A percentile compares a stretch with the other conserved stretches of the same genome.
phyloP scores from a whole-genome alignment of 2,888 invertebrate species.

The Dolichopus griseipennis region DNA sequence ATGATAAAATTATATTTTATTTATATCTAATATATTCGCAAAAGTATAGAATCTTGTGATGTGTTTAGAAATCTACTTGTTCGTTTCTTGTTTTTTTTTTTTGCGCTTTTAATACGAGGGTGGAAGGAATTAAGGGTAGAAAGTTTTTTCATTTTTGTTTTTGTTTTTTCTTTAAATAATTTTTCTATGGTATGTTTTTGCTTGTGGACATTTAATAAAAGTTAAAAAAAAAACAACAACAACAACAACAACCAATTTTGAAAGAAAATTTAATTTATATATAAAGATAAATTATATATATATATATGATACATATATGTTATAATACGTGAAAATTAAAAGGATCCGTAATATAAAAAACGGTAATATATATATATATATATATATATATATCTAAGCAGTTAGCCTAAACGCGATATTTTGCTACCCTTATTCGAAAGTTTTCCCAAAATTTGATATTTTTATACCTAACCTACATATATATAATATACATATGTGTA shows the following conservation, averaged over 20 bases:
- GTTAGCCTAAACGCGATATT: no score
- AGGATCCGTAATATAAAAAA: no score
- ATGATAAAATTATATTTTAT: not conserved
- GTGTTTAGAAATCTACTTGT: not conserved
- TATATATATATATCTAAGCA: not conserved
- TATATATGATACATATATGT: not conserved
- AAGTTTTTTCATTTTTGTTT: no score
- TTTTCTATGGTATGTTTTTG: not conserved
- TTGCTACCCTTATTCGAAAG: no score
- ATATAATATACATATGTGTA: not conserved
- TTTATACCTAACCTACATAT: no score
- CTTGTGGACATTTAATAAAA: constrained; percentile 6
- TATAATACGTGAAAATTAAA: no score
- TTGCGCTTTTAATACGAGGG: not conserved
- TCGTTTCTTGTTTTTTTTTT: not conserved
- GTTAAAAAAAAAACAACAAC: not conserved
- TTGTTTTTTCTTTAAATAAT: not conserved
- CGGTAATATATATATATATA: no score
- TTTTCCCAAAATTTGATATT: no score
- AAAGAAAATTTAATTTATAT: not conserved
- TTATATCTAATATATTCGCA: not conserved
- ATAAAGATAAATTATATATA: not conserved
- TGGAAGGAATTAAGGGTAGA: no score
- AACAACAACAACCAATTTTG: no score
- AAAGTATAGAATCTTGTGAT: not conserved